A percentile compares a stretch with the other conserved stretches of the same genome.
phyloP scores from a whole-genome alignment of 1,140 invertebrate genomes.

The Pogonognathellus flavescens region DNA sequence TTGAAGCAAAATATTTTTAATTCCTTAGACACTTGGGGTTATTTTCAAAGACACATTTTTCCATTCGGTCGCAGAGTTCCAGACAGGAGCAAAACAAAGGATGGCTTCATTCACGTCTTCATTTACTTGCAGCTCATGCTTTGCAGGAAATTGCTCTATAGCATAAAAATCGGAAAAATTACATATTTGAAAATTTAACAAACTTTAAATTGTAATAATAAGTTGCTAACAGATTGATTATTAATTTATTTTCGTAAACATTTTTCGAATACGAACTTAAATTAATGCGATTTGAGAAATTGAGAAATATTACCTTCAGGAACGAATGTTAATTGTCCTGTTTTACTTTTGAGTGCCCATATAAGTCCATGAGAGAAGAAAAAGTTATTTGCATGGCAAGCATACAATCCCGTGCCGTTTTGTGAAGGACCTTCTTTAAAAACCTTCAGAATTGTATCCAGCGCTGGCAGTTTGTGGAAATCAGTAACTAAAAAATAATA shows the following conservation, averaged over 20 bases:
- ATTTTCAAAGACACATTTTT: conserved; percentile 55
- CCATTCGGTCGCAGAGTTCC: conserved; percentile 62
- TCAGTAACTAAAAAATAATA: conserved; percentile 51
- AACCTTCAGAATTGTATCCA: conserved; percentile 51
- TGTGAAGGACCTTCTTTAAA: conserved; percentile 21
- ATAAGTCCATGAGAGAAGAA: conserved; percentile 65
- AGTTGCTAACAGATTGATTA: too few species aligned
- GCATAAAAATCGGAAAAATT: background rate
- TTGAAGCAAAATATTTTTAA: background rate
- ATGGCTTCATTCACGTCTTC: conserved; percentile 43
- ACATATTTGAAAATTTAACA: background rate
- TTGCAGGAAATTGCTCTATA: conserved; percentile 57
- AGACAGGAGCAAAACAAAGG: conserved; percentile 64
- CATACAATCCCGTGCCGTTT: conserved; percentile 17
- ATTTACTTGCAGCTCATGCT: conserved; percentile 53
- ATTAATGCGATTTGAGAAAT: too few species aligned
- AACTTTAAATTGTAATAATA: too few species aligned
- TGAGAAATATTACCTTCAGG: conserved; percentile 56
- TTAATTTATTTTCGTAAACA: too few species aligned
- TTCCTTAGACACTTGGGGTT: background rate
- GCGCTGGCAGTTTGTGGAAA: conserved; percentile 47
- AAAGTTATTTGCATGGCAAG: conserved; percentile 62
- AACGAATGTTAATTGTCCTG: conserved; percentile 53
- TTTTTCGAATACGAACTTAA: too few species aligned
- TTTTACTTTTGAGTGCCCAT: conserved; percentile 51